These are phyloP conservation scores for Clusia tigrina DNA, from an alignment of 2,888 invertebrate genomes.

Conservation along the genomic window DNA sequence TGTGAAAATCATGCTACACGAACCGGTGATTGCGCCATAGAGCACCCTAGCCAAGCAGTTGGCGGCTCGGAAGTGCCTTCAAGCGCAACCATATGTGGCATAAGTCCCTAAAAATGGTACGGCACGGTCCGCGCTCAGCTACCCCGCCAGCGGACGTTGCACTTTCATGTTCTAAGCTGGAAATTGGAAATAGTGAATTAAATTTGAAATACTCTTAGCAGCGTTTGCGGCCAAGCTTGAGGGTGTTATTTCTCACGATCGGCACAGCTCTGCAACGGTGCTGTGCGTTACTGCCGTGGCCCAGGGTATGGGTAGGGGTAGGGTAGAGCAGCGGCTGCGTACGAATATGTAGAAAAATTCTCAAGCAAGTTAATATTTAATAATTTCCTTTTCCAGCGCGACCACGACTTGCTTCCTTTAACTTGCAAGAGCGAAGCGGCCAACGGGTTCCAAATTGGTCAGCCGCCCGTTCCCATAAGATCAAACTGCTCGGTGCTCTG, in stretches of 20 bases:
- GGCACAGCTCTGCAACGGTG: neutral
- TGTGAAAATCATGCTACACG: neutral
- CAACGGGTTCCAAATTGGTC: neutral
- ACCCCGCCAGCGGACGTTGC: neutral
- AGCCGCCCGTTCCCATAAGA: conserved; percentile 22
- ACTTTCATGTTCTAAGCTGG: neutral
- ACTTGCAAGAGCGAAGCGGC: neutral
- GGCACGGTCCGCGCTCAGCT: neutral
- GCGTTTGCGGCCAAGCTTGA: neutral
- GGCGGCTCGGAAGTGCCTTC: neutral
- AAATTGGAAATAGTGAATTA: neutral
- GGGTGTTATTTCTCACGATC: conserved; percentile 11
- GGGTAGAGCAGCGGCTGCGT: neutral
- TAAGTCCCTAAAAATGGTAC: neutral
- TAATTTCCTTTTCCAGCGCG: conserved; percentile 51
- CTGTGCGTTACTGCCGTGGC: neutral
- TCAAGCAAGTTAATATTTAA: conserved; percentile 52
- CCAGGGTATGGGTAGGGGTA: neutral
- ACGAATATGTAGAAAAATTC: conserved; percentile 9
- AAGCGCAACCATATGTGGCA: neutral
- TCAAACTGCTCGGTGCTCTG: neutral
- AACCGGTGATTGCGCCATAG: neutral
- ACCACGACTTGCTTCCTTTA: conserved; percentile 48
- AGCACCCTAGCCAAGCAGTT: neutral
- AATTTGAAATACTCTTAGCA: neutral